These are phyloP conservation scores for Knipowitschia caucasica DNA, from an alignment of 2,797 vertebrate species.

Conservation along the genomic window DNA sequence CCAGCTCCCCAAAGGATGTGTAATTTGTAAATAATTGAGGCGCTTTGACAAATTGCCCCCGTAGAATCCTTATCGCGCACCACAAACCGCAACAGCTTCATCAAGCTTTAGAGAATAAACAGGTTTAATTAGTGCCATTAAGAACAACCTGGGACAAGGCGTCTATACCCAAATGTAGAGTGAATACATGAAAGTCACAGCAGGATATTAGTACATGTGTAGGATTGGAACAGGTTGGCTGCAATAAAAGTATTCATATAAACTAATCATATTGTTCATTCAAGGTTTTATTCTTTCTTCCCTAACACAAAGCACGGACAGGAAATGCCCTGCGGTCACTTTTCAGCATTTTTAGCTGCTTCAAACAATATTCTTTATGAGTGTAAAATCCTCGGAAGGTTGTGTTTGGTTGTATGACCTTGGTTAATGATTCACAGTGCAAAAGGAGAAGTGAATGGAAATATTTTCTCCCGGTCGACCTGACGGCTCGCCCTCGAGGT, in stretches of 20 bases:
- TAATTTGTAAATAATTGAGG: not conserved
- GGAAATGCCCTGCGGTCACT: not conserved
- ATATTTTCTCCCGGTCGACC: not conserved
- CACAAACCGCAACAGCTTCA: not conserved
- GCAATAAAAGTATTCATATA: no score
- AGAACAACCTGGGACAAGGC: not conserved
- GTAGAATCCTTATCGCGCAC: not conserved
- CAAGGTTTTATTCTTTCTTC: no score
- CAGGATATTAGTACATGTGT: not conserved
- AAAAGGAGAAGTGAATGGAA: slow-evolving; percentile 11
- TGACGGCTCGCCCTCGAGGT: not conserved
- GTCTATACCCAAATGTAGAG: not conserved
- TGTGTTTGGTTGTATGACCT: slow-evolving; percentile 11
- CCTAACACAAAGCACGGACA: not conserved
- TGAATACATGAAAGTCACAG: not conserved
- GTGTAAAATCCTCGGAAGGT: not conserved
- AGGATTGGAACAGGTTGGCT: no score
- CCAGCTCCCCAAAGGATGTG: not conserved
- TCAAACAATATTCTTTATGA: slow-evolving; percentile 10
- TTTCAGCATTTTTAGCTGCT: not conserved
- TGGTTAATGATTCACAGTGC: not conserved
- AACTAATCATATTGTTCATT: no score
- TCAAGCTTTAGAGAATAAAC: not conserved
- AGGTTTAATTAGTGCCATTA: slow-evolving; percentile 3
- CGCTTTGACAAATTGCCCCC: not conserved